Conservation (phyloP, 2,113 vertebrate genomes). For the Zapornia atra region DNA sequence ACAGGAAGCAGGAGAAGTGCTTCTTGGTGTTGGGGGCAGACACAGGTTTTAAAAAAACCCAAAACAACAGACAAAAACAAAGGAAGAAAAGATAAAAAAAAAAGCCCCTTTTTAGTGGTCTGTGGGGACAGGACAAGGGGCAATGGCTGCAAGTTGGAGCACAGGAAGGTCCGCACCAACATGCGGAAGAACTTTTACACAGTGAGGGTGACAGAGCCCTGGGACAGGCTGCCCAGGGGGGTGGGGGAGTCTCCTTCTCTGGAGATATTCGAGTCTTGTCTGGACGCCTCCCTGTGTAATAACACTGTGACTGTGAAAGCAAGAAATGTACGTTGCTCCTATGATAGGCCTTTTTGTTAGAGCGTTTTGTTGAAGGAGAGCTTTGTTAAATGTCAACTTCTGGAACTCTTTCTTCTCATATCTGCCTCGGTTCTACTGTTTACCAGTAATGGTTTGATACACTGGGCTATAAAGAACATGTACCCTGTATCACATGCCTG, state of each 20-base stretch:
- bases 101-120: too few species aligned
- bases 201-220: too few species aligned
- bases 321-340: background rate
- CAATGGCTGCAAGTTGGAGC: too few species aligned
- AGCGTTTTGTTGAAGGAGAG: background rate
- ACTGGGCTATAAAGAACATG: background rate
- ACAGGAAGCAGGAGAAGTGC: background rate
- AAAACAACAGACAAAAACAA: background rate
- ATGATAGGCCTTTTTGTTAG: background rate
- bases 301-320: background rate
- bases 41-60: background rate
- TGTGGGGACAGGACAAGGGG: too few species aligned
- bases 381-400: background rate
- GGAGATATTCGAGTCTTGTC: too few species aligned
- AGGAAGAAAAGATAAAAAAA: background rate
- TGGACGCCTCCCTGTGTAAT: too few species aligned
- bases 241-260: too few species aligned
- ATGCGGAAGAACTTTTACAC: too few species aligned
- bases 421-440: background rate
- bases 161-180: too few species aligned
- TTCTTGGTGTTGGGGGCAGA: background rate
- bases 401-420: background rate
- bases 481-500: background rate
- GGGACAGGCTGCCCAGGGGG: too few species aligned
- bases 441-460: background rate